Evolutionary conservation across 2,888 invertebrate genomes (phyloP).

Genomic region (Protophormia terraenovae): DNA sequence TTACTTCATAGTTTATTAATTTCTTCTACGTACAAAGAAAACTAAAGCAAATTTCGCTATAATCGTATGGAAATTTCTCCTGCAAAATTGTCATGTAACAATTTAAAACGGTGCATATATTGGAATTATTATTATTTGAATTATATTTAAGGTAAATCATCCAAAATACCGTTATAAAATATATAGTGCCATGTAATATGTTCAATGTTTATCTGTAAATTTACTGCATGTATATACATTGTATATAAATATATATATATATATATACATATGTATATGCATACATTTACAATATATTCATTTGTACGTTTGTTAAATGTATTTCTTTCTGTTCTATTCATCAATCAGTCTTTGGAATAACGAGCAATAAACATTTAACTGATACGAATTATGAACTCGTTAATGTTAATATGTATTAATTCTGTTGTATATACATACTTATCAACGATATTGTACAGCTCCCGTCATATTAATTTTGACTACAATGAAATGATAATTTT

Average conservation of each 20-base stretch:
- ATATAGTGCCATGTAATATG: background rate
- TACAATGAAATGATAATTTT: no score
- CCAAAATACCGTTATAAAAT: background rate
- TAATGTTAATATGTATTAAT: no score
- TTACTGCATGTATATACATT: background rate
- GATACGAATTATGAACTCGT: constrained; percentile 2
- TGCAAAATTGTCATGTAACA: constrained; percentile 51
- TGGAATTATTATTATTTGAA: constrained; percentile 36
- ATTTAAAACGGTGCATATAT: constrained; percentile 29
- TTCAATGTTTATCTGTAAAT: no score
- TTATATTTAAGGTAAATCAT: constrained; percentile 48
- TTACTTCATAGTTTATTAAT: constrained; percentile 32
- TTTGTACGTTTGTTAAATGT: background rate
- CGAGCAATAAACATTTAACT: background rate
- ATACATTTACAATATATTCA: background rate
- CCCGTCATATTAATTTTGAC: no score
- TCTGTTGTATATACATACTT: no score
- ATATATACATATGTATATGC: background rate
- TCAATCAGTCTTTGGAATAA: constrained; percentile 1
- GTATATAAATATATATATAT: background rate
- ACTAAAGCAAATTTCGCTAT: background rate
- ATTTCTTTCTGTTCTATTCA: background rate
- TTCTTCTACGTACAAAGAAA: constrained; percentile 32
- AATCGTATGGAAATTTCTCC: constrained; percentile 31
- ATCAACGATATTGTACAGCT: no score